Base-by-base conservation (phyloP, 2,888 invertebrate species). In the Philereme vetulata region DNA sequence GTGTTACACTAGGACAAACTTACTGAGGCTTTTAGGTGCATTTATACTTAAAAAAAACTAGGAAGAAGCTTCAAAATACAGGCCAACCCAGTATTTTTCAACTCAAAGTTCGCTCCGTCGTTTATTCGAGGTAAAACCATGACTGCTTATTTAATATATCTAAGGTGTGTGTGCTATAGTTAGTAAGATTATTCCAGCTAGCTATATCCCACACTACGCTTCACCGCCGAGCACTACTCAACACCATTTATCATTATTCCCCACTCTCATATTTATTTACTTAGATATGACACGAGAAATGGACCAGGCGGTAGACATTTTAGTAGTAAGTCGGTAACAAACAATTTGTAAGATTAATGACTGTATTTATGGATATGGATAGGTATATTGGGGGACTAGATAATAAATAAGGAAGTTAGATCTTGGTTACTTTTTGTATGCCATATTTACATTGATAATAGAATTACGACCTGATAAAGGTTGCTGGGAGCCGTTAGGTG, bases 231-330 rank as follows among this genome's bases (percentile, higher is more conserved):
- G 56, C 57, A 50, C 54, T 48, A 50, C 47, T 43, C 51, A 52
- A 51, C 53, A 60, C 64, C 72, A 77, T 81, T 75, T 77, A 76
- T 80, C 76, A 80, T 76, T 74, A 76, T 76, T 71, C 69, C 64
- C 53, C 65, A 59, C 62, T 75, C 71, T 68, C 68, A 71, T 71
- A 77, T 77, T 73, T 76, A 72, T 71, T 72, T 70, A 71, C 64
- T 72, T 60, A 68, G 57, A 68, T 68, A 64, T 64, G 66, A 67
- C 66, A 63, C 59, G 60, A 60, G 73, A 68, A 65, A 67, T 65
- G 65, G 57, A 62, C 65, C 67, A 54, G 61, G 63, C 62, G 65
- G 57, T 60, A 61, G 64, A 64, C 60, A 67, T 67, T 65, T 66
- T 56, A 59, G 64, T 56, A 59, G 62, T 64, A 60, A 62, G 63